These are phyloP conservation scores for Leptobrachium leishanense DNA, from an alignment of 2,113 vertebrate species.

Conservation along the genomic window DNA sequence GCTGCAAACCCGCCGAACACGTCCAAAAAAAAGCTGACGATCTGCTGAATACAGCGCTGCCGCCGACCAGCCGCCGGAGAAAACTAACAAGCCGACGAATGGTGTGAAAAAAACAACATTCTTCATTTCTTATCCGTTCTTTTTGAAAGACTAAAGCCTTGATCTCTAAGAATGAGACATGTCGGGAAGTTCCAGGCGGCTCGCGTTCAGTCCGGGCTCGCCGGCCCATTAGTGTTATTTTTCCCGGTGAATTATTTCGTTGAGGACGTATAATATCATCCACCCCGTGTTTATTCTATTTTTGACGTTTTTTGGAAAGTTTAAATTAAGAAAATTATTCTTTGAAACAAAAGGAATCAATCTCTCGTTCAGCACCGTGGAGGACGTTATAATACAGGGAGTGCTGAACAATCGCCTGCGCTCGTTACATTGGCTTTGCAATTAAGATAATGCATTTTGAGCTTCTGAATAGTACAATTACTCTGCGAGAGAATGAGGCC, in stretches of 20 bases:
- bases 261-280: neutral
- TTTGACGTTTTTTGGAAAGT: neutral
- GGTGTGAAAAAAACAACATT: no score
- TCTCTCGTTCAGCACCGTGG: neutral
- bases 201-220: no score
- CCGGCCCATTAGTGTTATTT: neutral
- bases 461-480: slow-evolving; percentile 35
- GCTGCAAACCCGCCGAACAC: no score
- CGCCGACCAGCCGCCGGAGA: no score
- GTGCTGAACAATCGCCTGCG: neutral
- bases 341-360: slow-evolving; percentile 8
- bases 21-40: no score
- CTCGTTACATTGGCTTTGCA: slow-evolving; percentile 28
- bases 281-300: neutral
- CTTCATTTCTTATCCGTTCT: no score
- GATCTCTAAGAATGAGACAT: no score
- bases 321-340: slow-evolving; percentile 22
- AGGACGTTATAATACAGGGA: neutral
- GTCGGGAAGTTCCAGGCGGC: no score
- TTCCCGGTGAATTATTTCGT: neutral
- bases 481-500: slow-evolving; percentile 2
- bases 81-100: no score
- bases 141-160: no score
- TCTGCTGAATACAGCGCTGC: no score
- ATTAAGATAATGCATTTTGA: slow-evolving; percentile 38